Evolutionary conservation across 53 echinoderm and acorn worm species (phyloP).

Genomic region (Crossaster papposus): DNA sequence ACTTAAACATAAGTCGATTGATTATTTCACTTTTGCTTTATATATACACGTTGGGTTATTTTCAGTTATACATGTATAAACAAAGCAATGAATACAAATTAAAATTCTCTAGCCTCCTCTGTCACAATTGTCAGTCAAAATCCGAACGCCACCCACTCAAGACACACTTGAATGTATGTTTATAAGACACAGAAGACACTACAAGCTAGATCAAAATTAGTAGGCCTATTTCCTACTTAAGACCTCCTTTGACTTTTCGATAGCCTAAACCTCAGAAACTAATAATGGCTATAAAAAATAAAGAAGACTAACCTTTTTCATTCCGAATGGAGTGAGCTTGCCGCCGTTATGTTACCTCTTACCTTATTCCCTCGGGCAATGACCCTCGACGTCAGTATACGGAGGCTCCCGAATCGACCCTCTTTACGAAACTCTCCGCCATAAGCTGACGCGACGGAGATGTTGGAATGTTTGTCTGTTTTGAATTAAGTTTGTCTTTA

Average conservation of each 20-base stretch:
- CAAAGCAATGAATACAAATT: background rate
- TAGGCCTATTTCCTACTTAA: background rate
- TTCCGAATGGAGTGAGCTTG: background rate
- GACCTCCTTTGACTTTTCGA: background rate
- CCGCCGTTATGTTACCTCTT: background rate
- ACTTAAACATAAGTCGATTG: too few relatives aligned
- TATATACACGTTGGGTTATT: too few relatives aligned
- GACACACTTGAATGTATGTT: background rate
- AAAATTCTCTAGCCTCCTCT: too few relatives aligned
- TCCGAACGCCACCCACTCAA: background rate
- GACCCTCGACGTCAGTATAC: background rate
- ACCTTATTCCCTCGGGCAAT: background rate
- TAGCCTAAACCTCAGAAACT: background rate
- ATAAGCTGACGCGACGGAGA: background rate
- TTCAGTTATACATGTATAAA: background rate
- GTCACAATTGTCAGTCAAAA: background rate
- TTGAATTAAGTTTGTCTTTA: too few relatives aligned
- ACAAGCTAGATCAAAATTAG: too few relatives aligned
- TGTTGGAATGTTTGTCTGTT: background rate
- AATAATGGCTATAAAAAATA: background rate
- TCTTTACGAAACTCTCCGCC: background rate
- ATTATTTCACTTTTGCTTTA: too few relatives aligned
- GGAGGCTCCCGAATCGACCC: background rate
- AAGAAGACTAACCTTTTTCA: background rate
- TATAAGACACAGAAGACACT: background rate